Conservation (phyloP, 2,888 invertebrate genomes). For the Lymantria monacha region DNA sequence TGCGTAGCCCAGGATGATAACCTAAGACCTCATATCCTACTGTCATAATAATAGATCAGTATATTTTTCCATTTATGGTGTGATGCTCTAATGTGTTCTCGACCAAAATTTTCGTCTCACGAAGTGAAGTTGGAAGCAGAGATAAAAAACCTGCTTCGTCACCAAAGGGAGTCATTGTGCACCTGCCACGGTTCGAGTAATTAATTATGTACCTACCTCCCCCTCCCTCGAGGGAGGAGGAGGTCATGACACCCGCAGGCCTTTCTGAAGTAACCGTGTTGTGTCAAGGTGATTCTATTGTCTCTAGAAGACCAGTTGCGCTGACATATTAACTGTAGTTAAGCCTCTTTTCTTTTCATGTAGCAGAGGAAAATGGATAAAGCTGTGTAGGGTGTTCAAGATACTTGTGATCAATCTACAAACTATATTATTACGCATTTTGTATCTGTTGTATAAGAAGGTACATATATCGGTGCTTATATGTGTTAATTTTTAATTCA, state of each 20-base stretch:
- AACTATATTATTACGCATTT: no score
- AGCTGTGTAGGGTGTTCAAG: no score
- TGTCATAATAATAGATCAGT: no score
- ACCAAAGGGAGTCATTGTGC: constrained; percentile 69
- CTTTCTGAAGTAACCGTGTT: constrained; percentile 48
- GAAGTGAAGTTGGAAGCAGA: constrained; percentile 22
- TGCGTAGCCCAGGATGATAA: no score
- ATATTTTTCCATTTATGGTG: no score
- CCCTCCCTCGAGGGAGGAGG: constrained; percentile 9
- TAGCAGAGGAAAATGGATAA: no score
- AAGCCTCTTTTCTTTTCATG: no score
- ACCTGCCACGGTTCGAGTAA: constrained; percentile 73
- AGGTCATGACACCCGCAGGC: constrained; percentile 28
- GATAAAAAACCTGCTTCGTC: constrained; percentile 65
- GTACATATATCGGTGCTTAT: no score
- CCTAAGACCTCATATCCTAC: no score
- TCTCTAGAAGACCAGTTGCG: constrained; percentile 43
- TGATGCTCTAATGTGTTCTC: not conserved
- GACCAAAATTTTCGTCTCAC: constrained; percentile 18
- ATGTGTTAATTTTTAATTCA: no score
- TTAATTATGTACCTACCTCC: constrained; percentile 60
- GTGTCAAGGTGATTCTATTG: constrained; percentile 75
- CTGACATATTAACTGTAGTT: constrained; percentile 14
- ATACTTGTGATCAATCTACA: no score
- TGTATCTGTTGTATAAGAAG: no score